These are phyloP conservation scores for Fulmarus glacialis DNA, from an alignment of 2,113 vertebrate species.

Conservation along the genomic window DNA sequence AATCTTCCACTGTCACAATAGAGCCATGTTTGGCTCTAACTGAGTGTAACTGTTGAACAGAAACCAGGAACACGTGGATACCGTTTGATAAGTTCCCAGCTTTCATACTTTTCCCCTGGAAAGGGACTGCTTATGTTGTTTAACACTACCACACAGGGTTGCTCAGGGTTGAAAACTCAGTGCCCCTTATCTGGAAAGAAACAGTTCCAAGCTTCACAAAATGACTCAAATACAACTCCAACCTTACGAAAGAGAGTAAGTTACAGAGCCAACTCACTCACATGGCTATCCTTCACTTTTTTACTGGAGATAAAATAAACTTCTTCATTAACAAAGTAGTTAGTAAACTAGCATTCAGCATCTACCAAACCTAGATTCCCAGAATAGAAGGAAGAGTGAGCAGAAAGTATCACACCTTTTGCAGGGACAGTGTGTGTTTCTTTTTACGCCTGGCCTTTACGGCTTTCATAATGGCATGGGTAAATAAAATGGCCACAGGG, in stretches of 20 bases:
- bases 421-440: not conserved
- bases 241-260: not conserved
- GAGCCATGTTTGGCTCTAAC: not conserved
- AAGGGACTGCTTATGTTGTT: not conserved
- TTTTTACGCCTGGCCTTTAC: not conserved
- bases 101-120: not conserved
- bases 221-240: not conserved
- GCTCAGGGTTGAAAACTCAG: not conserved
- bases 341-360: not conserved
- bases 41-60: not conserved
- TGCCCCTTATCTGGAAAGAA: not conserved
- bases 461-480: not conserved
- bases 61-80: not conserved
- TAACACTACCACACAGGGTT: not conserved
- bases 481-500: not conserved
- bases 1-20: not conserved
- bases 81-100: not conserved
- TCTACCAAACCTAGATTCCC: not conserved
- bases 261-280: not conserved
- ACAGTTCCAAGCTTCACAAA: not conserved
- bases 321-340: not conserved
- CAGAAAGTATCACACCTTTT: not conserved
- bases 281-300: not conserved
- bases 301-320: not conserved
- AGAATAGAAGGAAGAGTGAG: not conserved